Percentiles rank a stretch among this genome's conserved stretches.
Conservation (phyloP, 2,888 invertebrate species). For the Thumatha senex region DNA sequence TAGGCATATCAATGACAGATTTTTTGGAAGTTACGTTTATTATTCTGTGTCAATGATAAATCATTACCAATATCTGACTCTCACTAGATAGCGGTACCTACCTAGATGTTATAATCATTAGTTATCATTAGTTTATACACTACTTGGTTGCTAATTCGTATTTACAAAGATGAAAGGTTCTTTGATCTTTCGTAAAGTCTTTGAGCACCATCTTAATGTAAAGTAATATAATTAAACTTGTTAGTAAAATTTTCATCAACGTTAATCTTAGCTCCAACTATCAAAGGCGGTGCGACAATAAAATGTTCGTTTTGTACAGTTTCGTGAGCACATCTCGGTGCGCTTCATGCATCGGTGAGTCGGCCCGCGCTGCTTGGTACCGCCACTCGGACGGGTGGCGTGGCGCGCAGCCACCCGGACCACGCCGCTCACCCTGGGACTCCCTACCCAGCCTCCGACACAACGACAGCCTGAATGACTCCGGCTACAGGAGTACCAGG, state of each 20-base stretch:
- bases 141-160: background rate
- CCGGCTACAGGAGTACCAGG: conserved; percentile 93
- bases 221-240: conserved; percentile 7
- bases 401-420: conserved; percentile 80
- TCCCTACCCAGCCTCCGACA: conserved; percentile 93
- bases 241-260: conserved; percentile 7
- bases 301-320: conserved; percentile 49
- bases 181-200: conserved; percentile 1
- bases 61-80: too few species aligned
- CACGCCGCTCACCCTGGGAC: conserved; percentile 94
- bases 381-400: conserved; percentile 95
- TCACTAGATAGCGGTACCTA: too few species aligned
- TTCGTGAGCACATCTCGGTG: conserved; percentile 87
- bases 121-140: too few species aligned
- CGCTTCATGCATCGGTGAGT: conserved; percentile 95
- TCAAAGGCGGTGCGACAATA: conserved; percentile 22
- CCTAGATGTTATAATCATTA: too few species aligned
- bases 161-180: conserved; percentile 1
- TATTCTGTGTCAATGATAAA: too few species aligned
- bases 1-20: too few species aligned
- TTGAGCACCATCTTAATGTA: background rate
- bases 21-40: too few species aligned
- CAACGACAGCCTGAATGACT: conserved; percentile 93
- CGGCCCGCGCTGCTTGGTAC: conserved; percentile 94
- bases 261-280: conserved; percentile 16